Conservation (phyloP, 1,140 invertebrate species). For the Drosophila melanogaster region DNA sequence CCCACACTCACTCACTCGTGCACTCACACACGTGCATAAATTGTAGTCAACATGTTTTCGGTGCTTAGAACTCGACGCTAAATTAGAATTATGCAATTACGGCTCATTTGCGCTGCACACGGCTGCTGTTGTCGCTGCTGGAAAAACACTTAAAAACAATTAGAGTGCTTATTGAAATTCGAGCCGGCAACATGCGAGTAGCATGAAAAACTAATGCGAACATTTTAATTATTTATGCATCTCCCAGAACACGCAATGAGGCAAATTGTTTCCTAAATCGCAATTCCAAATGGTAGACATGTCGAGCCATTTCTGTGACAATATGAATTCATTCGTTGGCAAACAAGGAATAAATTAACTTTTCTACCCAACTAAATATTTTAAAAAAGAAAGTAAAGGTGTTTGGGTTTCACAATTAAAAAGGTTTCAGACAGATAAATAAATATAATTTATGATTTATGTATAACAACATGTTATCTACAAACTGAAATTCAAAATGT, state of each 20-base stretch:
- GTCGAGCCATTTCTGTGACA: neutral
- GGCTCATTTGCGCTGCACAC: slow-evolving; percentile 70
- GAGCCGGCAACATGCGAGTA: slow-evolving; percentile 57
- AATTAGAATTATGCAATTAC: slow-evolving; percentile 84
- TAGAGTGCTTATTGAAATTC: slow-evolving; percentile 81
- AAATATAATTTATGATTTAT: too few relatives aligned
- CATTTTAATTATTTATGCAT: slow-evolving; percentile 73
- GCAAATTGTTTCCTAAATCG: slow-evolving; percentile 69
- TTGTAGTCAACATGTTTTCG: slow-evolving; percentile 68
- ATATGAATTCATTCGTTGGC: slow-evolving; percentile 4
- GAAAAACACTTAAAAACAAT: slow-evolving; percentile 84
- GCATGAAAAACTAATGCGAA: slow-evolving; percentile 70
- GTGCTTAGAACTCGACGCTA: slow-evolving; percentile 71
- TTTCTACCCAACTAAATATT: neutral
- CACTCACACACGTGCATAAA: slow-evolving; percentile 54
- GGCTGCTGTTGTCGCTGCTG: slow-evolving; percentile 28
- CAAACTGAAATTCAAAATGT: too few relatives aligned
- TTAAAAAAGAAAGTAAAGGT: neutral
- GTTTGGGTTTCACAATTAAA: neutral
- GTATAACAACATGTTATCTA: too few relatives aligned
- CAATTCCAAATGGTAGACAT: slow-evolving; percentile 7
- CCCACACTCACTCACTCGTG: neutral
- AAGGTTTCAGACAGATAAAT: too few relatives aligned
- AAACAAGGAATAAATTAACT: neutral
- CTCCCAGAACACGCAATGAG: slow-evolving; percentile 57